Percentiles rank a stretch among this genome's conserved stretches.
Conservation (phyloP, 2,797 vertebrate species). For the Antennarius maculatus region DNA sequence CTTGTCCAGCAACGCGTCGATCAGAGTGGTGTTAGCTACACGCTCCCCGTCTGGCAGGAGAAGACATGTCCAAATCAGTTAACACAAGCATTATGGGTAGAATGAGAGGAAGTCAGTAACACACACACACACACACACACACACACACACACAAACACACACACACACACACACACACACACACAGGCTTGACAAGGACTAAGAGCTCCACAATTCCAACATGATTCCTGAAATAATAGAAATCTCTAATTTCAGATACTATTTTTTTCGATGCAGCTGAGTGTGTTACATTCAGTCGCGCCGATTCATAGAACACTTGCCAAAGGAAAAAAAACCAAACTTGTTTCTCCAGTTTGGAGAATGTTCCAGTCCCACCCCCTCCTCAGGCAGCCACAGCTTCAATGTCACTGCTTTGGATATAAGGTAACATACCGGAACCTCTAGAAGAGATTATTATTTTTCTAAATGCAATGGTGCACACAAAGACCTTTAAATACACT, state of each 20-base stretch:
- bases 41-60: constrained; percentile 83
- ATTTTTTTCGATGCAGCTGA: not conserved
- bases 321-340: not conserved
- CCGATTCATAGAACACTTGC: not conserved
- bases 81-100: too few species aligned
- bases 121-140: too few species aligned
- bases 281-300: not conserved
- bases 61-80: not conserved
- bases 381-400: not conserved
- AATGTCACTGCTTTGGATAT: too few species aligned
- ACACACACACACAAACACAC: too few species aligned
- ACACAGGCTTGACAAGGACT: not conserved
- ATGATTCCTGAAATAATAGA: not conserved
- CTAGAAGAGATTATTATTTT: too few species aligned
- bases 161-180: too few species aligned
- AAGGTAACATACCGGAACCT: too few species aligned
- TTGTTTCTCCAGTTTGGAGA: constrained; percentile 10
- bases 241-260: not conserved
- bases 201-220: not conserved
- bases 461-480: too few species aligned
- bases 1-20: constrained; percentile 86
- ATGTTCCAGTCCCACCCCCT: not conserved
- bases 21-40: constrained; percentile 81
- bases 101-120: too few species aligned
- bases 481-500: not conserved